Evolutionary conservation across 2,888 invertebrate species (phyloP).

Genomic region (Oscheius sp.): DNA sequence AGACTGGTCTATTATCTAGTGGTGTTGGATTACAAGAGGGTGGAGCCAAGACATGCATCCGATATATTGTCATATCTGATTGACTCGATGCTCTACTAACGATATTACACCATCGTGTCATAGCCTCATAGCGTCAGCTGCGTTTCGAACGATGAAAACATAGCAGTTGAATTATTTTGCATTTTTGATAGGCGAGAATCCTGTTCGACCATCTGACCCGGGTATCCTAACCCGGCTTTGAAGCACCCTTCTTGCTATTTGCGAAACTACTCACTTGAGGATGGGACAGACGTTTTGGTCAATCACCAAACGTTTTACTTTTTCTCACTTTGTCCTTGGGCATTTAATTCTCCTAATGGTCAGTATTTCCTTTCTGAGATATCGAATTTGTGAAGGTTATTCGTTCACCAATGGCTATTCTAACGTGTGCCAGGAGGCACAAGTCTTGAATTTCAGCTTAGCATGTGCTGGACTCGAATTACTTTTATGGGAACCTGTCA

Average conservation of each 20-base stretch:
- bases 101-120: constrained; percentile 28
- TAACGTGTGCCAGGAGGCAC: background rate
- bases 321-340: background rate
- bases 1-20: background rate
- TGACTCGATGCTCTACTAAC: background rate
- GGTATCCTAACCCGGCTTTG: background rate
- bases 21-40: too few species aligned
- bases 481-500: constrained; percentile 21
- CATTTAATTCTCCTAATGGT: background rate
- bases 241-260: constrained; percentile 27
- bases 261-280: constrained; percentile 25
- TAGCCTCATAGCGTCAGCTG: constrained; percentile 27
- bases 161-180: background rate
- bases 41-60: background rate
- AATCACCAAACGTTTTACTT: background rate
- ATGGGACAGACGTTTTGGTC: constrained; percentile 4
- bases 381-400: background rate
- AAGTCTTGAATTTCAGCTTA: constrained; percentile 24
- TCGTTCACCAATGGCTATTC: too few species aligned
- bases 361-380: background rate
- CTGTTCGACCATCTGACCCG: background rate
- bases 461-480: constrained; percentile 23
- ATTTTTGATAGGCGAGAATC: background rate
- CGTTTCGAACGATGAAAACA: constrained; percentile 23
- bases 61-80: background rate